These are phyloP conservation scores for Bombus affinis DNA, from an alignment of 1,140 invertebrate genomes.

Conservation along the genomic window DNA sequence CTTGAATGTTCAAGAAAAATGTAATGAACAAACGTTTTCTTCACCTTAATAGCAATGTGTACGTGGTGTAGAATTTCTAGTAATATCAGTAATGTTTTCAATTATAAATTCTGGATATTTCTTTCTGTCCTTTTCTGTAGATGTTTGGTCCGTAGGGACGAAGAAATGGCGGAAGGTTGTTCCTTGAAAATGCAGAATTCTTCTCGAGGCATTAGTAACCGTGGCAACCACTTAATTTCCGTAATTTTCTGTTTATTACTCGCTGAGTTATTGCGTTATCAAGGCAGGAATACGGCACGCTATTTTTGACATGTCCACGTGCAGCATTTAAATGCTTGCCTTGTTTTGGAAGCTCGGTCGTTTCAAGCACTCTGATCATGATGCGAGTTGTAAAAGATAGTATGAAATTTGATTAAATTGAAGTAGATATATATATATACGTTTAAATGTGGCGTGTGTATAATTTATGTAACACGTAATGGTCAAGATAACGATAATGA, in stretches of 20 bases:
- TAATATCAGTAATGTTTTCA: background rate
- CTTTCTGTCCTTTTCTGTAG: background rate
- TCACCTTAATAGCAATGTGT: too few relatives aligned
- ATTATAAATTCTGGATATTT: background rate
- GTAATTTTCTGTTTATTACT: conserved; percentile 30
- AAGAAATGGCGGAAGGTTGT: background rate
- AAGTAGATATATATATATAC: background rate
- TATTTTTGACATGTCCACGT: conserved; percentile 10
- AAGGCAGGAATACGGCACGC: background rate
- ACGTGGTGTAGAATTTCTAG: too few relatives aligned
- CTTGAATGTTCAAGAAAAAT: too few relatives aligned
- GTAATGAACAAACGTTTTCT: too few relatives aligned
- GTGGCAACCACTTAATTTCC: background rate
- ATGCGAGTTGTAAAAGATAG: background rate
- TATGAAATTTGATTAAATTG: conserved; percentile 6
- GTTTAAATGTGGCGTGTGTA: background rate
- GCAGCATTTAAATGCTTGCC: conserved; percentile 29
- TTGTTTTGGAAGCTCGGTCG: background rate
- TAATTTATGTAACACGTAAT: background rate
- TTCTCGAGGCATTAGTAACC: conserved; percentile 1
- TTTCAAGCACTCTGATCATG: conserved; percentile 13
- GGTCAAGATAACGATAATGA: background rate
- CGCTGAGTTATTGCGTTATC: conserved; percentile 26
- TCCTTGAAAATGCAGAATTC: conserved; percentile 13
- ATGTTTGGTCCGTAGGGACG: background rate